Evolutionary conservation across 2,888 invertebrate species (phyloP).

Genomic region (Linyphia triangularis): DNA sequence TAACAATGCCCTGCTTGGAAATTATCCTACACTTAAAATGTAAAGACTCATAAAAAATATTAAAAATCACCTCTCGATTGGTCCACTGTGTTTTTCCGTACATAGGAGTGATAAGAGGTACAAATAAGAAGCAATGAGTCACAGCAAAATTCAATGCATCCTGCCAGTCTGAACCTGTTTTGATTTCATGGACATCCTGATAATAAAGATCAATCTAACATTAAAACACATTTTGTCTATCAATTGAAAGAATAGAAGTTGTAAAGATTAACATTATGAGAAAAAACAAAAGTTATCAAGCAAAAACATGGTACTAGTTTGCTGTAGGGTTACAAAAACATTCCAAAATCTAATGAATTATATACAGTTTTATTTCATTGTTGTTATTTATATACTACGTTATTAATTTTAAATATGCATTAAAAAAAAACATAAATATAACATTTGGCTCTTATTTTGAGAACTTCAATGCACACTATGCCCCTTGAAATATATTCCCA

Average conservation of each 20-base stretch:
- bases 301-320: background rate
- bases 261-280: background rate
- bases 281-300: background rate
- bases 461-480: no score
- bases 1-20: background rate
- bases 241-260: background rate
- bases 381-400: no score
- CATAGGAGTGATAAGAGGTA: constrained; percentile 80
- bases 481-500: no score
- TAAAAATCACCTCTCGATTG: constrained; percentile 79
- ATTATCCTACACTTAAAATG: background rate
- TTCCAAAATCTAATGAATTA: no score
- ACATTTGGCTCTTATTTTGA: no score
- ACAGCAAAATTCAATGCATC: constrained; percentile 80
- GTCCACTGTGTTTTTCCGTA: constrained; percentile 81
- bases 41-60: background rate
- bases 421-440: no score
- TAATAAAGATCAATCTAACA: constrained; percentile 14
- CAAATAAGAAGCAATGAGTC: constrained; percentile 80
- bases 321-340: no score
- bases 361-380: no score
- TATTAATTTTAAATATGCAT: no score
- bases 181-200: constrained; percentile 80
- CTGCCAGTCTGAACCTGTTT: constrained; percentile 80
- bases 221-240: background rate